These are phyloP conservation scores for Phthorimaea operculella DNA, from an alignment of 1,140 invertebrate species.

Conservation along the genomic window DNA sequence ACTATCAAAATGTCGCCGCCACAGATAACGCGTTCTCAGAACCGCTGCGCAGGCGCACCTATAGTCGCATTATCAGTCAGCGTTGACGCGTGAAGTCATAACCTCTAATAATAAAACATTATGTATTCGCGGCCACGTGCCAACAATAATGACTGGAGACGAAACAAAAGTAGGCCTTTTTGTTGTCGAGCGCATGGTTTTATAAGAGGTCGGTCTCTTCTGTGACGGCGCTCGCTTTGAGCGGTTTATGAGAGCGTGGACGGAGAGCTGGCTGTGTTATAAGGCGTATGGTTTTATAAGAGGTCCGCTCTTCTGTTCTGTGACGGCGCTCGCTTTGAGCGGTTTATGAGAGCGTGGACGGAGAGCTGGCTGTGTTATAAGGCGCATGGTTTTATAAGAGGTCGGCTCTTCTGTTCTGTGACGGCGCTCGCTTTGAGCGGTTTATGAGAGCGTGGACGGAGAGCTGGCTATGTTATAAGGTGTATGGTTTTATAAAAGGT, in stretches of 20 bases:
- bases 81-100: constrained; percentile 60
- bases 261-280: too few species aligned
- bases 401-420: constrained; percentile 27
- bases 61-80: constrained; percentile 41
- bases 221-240: neutral
- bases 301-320: too few species aligned
- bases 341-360: too few species aligned
- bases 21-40: constrained; percentile 53
- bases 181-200: constrained; percentile 32
- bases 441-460: too few species aligned
- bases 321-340: too few species aligned
- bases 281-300: too few species aligned
- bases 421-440: neutral
- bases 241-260: too few species aligned
- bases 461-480: too few species aligned
- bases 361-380: constrained; percentile 26
- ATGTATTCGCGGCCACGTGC: constrained; percentile 63
- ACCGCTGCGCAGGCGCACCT: constrained; percentile 10
- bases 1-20: neutral
- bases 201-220: constrained; percentile 35
- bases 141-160: constrained; percentile 49
- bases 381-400: constrained; percentile 34
- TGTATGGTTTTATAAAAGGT: too few species aligned
- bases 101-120: constrained; percentile 63
- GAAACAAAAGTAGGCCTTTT: constrained; percentile 56